Evolutionary conservation across 2,797 vertebrate genomes (phyloP).

Genomic region (Rhodeus uyekii): DNA sequence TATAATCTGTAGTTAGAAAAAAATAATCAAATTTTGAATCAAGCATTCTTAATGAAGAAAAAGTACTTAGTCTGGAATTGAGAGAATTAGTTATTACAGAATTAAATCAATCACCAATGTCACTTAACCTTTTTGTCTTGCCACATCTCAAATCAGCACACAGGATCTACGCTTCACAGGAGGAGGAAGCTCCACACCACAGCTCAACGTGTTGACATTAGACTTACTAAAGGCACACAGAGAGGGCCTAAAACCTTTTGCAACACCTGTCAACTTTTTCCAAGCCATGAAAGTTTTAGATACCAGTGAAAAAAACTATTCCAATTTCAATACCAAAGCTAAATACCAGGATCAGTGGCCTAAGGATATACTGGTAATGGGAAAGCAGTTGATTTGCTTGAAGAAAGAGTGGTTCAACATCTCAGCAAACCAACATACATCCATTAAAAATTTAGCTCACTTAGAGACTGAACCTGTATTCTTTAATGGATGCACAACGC

Average conservation of each 20-base stretch:
- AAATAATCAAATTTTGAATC: background rate
- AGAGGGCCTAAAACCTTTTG: background rate
- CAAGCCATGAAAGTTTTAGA: too few species aligned
- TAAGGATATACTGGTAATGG: background rate
- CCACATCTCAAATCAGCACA: background rate
- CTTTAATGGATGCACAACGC: background rate
- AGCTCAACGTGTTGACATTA: constrained; percentile 12
- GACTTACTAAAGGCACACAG: background rate
- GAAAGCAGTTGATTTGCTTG: background rate
- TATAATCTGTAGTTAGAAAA: background rate
- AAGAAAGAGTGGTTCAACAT: background rate
- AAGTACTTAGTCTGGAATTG: background rate
- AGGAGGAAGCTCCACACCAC: background rate
- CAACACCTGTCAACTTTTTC: background rate
- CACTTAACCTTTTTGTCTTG: background rate
- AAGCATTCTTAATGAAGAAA: background rate
- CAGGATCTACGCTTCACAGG: background rate
- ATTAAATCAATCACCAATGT: background rate
- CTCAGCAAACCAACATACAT: background rate
- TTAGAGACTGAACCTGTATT: background rate
- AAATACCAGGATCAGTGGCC: background rate
- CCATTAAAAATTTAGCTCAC: constrained; percentile 26
- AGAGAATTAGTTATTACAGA: background rate
- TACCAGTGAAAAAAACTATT: too few species aligned
- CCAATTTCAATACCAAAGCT: too few species aligned